A percentile compares a stretch with the other conserved stretches of the same genome.
Conservation (phyloP, 2,797 vertebrate genomes). For the Phyllotis vaccarum region DNA sequence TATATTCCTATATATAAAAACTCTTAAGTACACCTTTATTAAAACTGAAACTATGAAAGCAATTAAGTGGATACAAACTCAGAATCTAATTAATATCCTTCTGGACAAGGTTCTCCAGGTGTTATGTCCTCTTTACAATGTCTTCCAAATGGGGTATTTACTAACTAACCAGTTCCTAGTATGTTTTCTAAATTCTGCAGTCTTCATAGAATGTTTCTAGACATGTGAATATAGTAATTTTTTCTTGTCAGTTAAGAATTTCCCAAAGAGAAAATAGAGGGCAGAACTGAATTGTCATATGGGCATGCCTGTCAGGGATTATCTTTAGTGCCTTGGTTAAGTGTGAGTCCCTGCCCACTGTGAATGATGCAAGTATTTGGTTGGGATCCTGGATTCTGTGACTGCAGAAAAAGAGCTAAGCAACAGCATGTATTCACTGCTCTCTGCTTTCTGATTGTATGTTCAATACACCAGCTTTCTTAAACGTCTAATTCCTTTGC, state of each 20-base stretch:
- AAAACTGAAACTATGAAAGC: slow-evolving; percentile 55
- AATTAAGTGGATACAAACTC: slow-evolving; percentile 20
- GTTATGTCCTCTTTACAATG: background rate
- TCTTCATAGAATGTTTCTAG: slow-evolving; percentile 13
- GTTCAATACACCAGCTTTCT: background rate
- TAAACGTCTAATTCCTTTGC: background rate
- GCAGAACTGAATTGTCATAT: background rate
- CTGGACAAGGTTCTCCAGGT: background rate
- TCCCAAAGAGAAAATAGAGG: slow-evolving; percentile 55
- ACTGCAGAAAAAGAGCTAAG: background rate
- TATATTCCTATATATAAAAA: background rate
- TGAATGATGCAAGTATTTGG: background rate
- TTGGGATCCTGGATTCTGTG: background rate
- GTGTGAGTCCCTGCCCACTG: background rate
- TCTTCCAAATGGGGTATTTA: slow-evolving; percentile 7
- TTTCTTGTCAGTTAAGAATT: slow-evolving; percentile 48
- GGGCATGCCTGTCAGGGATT: background rate
- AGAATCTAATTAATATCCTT: slow-evolving; percentile 8
- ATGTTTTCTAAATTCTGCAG: slow-evolving; percentile 57
- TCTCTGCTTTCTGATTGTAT: background rate
- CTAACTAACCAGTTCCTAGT: slow-evolving; percentile 18
- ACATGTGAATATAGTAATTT: slow-evolving; percentile 31
- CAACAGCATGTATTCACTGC: background rate
- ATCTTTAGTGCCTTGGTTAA: background rate
- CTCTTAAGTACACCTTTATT: slow-evolving; percentile 17